Conservation (phyloP, 2,888 invertebrate species). For the Smittia sp. region DNA sequence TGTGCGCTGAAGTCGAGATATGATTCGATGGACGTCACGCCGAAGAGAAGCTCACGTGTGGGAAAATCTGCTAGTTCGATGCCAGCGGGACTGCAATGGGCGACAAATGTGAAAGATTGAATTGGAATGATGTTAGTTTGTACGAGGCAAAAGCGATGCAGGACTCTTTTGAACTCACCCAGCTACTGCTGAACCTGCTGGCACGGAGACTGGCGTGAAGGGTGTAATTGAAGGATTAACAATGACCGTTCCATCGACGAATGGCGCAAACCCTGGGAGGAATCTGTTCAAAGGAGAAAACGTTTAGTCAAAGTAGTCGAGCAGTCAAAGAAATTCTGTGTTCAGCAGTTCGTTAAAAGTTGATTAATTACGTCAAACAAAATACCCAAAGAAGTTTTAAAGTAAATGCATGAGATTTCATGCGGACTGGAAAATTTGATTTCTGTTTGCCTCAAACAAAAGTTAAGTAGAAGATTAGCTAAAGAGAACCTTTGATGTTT, state of each 20-base stretch:
- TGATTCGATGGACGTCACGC: conserved; percentile 78
- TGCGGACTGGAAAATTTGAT: too few relatives aligned
- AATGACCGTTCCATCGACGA: conserved; percentile 85
- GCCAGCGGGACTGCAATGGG: conserved; percentile 59
- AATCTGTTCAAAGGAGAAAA: conserved; percentile 56
- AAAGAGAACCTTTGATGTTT: neutral
- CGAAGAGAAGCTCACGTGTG: conserved; percentile 78
- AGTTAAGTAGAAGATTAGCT: too few relatives aligned
- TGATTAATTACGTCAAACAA: too few relatives aligned
- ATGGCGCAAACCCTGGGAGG: conserved; percentile 89
- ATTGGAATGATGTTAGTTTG: conserved; percentile 41
- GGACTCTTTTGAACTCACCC: conserved; percentile 50
- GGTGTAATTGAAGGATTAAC: conserved; percentile 58
- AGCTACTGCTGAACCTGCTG: conserved; percentile 54
- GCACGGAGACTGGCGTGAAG: conserved; percentile 49
- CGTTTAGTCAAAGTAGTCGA: too few relatives aligned
- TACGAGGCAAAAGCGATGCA: neutral
- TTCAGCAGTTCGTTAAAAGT: too few relatives aligned
- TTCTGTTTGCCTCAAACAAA: too few relatives aligned
- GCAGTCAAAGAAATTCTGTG: too few relatives aligned
- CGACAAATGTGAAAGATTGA: conserved; percentile 25
- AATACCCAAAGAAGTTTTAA: too few relatives aligned
- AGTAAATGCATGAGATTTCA: too few relatives aligned
- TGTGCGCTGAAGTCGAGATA: conserved; percentile 78
- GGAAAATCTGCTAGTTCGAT: conserved; percentile 80